These are phyloP conservation scores for Drosophila cracens DNA, from an alignment of 2,888 invertebrate species.

Conservation along the genomic window DNA sequence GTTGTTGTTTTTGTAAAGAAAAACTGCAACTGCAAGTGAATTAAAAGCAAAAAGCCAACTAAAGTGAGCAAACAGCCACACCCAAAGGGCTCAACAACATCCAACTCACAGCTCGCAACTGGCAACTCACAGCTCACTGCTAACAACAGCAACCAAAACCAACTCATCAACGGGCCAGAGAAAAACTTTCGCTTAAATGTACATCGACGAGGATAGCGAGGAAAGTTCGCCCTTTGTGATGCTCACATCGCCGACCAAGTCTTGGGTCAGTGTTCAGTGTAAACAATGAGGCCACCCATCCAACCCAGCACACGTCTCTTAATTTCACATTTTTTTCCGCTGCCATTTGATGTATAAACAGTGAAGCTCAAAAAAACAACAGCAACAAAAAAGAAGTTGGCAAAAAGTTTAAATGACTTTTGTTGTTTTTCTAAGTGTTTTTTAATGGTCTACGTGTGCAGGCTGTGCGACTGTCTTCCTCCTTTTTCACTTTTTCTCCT, in stretches of 20 bases:
- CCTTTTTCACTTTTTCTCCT: neutral
- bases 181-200: conserved; percentile 85
- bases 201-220: conserved; percentile 87
- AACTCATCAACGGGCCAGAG: conserved; percentile 49
- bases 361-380: conserved; percentile 29
- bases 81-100: conserved; percentile 27
- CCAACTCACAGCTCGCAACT: conserved; percentile 5
- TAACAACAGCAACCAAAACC: conserved; percentile 25
- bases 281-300: conserved; percentile 66
- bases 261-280: conserved; percentile 86
- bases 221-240: conserved; percentile 89
- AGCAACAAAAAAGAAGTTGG: conserved; percentile 56
- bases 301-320: conserved; percentile 68
- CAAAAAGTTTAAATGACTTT: conserved; percentile 80
- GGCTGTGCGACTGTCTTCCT: conserved; percentile 32
- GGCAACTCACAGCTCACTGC: conserved; percentile 17
- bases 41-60: conserved; percentile 68
- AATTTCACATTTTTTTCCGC: conserved; percentile 67
- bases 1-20: conserved; percentile 45
- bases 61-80: conserved; percentile 60
- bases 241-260: conserved; percentile 88
- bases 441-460: conserved; percentile 78
- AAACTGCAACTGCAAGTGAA: conserved; percentile 72
- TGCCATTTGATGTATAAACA: conserved; percentile 48
- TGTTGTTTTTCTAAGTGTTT: conserved; percentile 81